Conservation (phyloP, 2,113 vertebrate species). For the Indicator maculatus region DNA sequence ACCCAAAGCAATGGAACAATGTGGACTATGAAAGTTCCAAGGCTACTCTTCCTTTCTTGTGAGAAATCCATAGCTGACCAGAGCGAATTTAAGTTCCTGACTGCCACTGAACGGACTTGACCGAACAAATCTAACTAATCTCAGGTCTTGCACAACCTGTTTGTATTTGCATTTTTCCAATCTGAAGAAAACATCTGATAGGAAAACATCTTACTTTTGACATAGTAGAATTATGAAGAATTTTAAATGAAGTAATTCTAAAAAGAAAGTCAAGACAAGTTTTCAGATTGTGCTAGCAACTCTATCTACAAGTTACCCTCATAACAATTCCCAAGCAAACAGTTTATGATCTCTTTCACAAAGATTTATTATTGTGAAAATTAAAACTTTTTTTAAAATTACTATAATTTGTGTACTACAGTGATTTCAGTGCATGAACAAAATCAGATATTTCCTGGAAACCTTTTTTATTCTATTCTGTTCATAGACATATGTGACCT, state of each 20-base stretch:
- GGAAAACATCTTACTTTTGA: not conserved
- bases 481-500: not conserved
- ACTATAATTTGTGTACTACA: not conserved
- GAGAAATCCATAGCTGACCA: not conserved
- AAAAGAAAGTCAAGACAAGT: not conserved
- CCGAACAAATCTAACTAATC: not conserved
- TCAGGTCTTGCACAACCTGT: not conserved
- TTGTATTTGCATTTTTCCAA: not conserved
- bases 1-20: not conserved
- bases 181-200: not conserved
- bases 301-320: not conserved
- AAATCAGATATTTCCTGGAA: not conserved
- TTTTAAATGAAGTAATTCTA: not conserved
- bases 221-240: not conserved
- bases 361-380: not conserved
- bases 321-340: not conserved
- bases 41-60: not conserved
- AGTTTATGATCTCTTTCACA: not conserved
- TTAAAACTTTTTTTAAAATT: not conserved
- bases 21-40: not conserved
- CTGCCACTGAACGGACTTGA: not conserved
- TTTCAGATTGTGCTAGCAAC: not conserved
- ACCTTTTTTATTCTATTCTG: not conserved
- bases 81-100: not conserved
- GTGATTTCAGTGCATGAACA: not conserved